Percentiles rank a stretch among this genome's conserved stretches.
phyloP scores from a whole-genome alignment of 2,888 invertebrate species.

The Elmis aenea region DNA sequence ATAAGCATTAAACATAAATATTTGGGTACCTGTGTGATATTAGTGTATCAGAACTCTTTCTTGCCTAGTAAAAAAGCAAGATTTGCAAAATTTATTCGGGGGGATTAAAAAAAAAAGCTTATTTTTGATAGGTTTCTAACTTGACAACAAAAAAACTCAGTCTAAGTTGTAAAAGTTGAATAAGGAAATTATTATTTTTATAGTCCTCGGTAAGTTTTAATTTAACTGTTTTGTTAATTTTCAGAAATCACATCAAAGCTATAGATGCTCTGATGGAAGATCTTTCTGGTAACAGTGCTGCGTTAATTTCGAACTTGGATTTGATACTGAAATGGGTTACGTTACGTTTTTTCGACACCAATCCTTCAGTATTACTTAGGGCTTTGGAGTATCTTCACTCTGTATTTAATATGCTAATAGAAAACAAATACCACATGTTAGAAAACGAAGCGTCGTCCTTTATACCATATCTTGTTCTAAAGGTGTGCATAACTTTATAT shows the following conservation, averaged over 20 bases:
- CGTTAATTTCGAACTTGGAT: constrained; percentile 86
- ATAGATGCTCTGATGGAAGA: constrained; percentile 86
- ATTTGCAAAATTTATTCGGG: no score
- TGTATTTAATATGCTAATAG: constrained; percentile 76
- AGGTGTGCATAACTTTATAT: constrained; percentile 52
- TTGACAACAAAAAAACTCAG: no score
- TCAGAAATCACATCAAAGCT: constrained; percentile 90
- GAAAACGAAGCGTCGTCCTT: constrained; percentile 92
- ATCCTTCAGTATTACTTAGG: constrained; percentile 93
- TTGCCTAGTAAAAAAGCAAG: no score
- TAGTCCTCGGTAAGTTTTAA: no score
- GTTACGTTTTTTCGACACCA: constrained; percentile 95
- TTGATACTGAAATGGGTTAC: constrained; percentile 95
- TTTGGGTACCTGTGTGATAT: no score
- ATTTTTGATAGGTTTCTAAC: no score
- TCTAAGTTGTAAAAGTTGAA: no score
- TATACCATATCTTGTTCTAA: constrained; percentile 89
- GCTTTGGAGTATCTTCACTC: constrained; percentile 86
- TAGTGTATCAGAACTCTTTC: no score
- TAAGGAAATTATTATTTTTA: no score
- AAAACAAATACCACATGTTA: constrained; percentile 76
- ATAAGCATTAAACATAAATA: no score
- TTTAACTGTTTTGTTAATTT: no score
- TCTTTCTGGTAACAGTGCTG: constrained; percentile 68
- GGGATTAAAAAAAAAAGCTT: no score